Evolutionary conservation across 2,797 vertebrate species (phyloP).

Genomic region (Paguma larvata): DNA sequence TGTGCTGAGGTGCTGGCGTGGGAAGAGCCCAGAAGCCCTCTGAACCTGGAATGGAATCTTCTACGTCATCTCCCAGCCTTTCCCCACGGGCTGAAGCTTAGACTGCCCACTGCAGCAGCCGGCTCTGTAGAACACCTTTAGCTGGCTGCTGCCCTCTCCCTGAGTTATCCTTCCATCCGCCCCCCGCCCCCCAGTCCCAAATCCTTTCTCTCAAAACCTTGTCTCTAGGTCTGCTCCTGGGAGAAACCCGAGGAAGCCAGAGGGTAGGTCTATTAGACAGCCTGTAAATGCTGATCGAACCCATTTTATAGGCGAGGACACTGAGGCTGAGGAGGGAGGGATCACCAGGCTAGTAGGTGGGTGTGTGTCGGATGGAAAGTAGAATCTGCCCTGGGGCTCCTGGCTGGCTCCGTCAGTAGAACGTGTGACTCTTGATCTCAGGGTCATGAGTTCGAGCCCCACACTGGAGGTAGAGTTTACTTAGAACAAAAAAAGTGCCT

Average conservation of each 20-base stretch:
- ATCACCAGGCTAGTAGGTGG: neutral
- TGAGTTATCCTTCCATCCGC: neutral
- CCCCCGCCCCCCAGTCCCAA: neutral
- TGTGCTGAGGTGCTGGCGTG: neutral
- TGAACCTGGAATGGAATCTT: neutral
- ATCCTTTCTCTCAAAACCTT: neutral
- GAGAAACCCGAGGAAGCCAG: neutral
- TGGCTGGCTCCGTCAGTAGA: neutral
- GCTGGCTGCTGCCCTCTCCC: no score
- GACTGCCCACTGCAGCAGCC: fast-evolving
- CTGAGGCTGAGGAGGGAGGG: neutral
- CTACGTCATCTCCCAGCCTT: neutral
- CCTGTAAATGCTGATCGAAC: neutral
- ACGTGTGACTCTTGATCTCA: neutral
- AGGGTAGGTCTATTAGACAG: neutral
- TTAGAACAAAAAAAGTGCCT: neutral
- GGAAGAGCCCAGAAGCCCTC: neutral
- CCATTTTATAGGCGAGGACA: neutral
- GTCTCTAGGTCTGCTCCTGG: neutral
- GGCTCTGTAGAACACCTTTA: neutral
- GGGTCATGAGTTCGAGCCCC: neutral
- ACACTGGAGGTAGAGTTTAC: neutral
- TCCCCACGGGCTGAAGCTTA: neutral
- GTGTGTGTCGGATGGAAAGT: neutral
- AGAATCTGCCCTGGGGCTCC: neutral